Evolutionary conservation across 2,113 vertebrate species (phyloP).

Genomic region (Heterotilapia buettikoferi): DNA sequence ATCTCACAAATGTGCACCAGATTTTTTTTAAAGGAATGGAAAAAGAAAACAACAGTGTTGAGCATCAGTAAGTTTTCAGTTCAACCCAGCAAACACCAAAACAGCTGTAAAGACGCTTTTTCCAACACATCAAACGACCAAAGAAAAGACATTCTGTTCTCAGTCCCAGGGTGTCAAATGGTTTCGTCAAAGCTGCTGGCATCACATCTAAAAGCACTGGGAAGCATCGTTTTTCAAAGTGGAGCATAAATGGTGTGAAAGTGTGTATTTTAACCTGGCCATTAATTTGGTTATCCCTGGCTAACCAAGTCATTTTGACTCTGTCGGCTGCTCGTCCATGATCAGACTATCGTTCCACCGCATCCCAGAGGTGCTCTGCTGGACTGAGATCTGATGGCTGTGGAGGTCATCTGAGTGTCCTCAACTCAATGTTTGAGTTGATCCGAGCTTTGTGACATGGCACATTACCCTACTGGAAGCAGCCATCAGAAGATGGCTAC

Average conservation of each 20-base stretch:
- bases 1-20: neutral
- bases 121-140: neutral
- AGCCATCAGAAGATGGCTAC: neutral
- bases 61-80: neutral
- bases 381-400: neutral
- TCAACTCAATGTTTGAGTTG: neutral
- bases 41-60: neutral
- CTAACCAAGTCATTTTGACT: neutral
- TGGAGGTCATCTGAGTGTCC: neutral
- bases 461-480: neutral
- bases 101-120: neutral
- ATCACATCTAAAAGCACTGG: neutral
- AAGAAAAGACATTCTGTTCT: rapidly evolving
- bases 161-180: neutral
- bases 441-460: neutral
- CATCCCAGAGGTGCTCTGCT: neutral
- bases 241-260: neutral
- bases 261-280: neutral
- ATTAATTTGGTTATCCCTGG: neutral
- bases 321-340: neutral
- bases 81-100: neutral
- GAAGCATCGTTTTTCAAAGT: neutral
- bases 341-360: rapidly evolving
- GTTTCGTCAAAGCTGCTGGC: neutral
- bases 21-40: neutral